Base-by-base conservation (phyloP, 2,113 vertebrate genomes). In the Malurus elegans region DNA sequence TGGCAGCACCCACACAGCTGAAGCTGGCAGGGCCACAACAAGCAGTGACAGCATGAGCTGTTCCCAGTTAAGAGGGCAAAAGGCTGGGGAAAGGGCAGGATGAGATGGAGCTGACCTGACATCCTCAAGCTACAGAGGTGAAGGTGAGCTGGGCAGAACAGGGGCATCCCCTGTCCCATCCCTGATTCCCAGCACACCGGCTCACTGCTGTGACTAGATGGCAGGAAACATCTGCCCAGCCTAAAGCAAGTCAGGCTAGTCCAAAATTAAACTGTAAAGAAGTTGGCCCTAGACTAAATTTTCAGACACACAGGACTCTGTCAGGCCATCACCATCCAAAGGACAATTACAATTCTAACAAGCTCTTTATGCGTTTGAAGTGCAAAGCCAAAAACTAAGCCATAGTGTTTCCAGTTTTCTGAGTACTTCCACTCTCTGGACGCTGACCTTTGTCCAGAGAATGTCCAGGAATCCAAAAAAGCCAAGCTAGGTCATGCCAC, bases 191-290 rank as follows among this genome's bases (percentile, higher is more conserved):
- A 58, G 38, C 29, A 62, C 32, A 58, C 25, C 19, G 38, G 40
- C 15, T 82, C 84, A 29, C 84, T 65, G 67, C 5, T 10, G 4
- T 36, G 85, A 73, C 62, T 60, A 62, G 26, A 75, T 24, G 42
- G 42, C 93, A 95, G 90, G 84, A 96, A 95, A 93, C 93, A 91
- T 80, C 93, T 95, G 87, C 34, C 38, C 29, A 54, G 29, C 25
- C 67, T 66, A 56, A 82, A 85, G 78, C 29, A 64, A 79, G 44
- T 28, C 70, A 82, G 70, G 26, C 62, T 73, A 47, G 50, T 38
- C 73, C 71, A 93, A 92, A 95, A 90, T 79, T 69, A 54, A 32
- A 86, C 47, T 45, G 18, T 18, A 87, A 73, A 92, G 20, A 61
- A 82, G 24, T 21, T 92, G 42, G 34, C 64, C 51, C 36, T 5